Base-by-base conservation (phyloP, 2,888 invertebrate genomes). In the Perdita meconis region DNA sequence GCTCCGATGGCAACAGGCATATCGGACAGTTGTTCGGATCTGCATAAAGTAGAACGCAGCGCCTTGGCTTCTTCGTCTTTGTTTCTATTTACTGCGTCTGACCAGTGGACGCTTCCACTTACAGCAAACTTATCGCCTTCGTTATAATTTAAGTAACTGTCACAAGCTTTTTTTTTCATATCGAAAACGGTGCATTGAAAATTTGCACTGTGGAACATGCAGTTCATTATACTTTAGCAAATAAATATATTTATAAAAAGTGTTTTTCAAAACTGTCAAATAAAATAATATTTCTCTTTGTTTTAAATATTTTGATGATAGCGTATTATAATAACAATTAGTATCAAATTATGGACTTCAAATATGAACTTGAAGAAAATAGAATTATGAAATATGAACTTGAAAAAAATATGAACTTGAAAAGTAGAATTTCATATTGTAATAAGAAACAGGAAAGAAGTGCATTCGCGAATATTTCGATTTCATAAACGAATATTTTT, bases 1-100 rank as follows among this genome's bases (percentile, higher is more conserved):
- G 1, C 61, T 5, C 19, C 0, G 12, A n/a, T 13, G 5, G 36
- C 2, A 12, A 5, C 22, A 30, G 24, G 30, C 4, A 5, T 8
- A 16, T 42, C 61, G 51, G 51, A 30, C 40, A 19, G 53, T 24
- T 51, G 40, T 53, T 30, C 40, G 51, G 8, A 53, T 34, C 51
- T 53, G 53, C 24, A 60, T 68, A 53, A 30, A 22, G 36, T 22
- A 16, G 22, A 56, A 13, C 34, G 26, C 56, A 22, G 24, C 5
- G 51, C 16, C 42, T 30, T 44, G 34, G 22, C 19, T 22, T 19
- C 56, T 13, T 38, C 16, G 13, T 30, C 26, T 6, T 34, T 13
- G 22, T 61, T 53, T 61, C 61, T 61, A 68, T 51, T 53, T 34
- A 1, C 8, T 36, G 56, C 13, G 36, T 19, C 36, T 38, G 56